Base-by-base conservation (phyloP, 2,113 vertebrate genomes). In the Falcunculus frontatus region DNA sequence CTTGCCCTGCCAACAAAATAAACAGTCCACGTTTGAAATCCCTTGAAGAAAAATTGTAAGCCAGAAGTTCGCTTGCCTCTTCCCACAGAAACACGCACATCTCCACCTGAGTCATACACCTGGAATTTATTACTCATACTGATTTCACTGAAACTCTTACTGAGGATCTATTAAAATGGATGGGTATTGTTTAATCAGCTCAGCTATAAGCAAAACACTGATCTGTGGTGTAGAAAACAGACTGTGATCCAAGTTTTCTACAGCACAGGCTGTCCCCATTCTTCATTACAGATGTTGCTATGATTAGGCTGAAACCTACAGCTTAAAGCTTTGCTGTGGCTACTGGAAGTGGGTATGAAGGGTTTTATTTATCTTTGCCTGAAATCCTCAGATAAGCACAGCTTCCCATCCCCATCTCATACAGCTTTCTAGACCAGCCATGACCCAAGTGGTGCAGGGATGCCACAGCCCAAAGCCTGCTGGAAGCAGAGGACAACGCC, bases 371-470 rank as follows among this genome's bases (percentile, higher is more conserved):
- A 11, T 7, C 6, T 59, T 60, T 44, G 62, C 8, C 13, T 33
- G 21, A 37, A 21, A 49, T 18, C 9, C n/a, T 44, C 27, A n/a
- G 46, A 4, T 3, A 52, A 32, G 5, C 27, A n/a, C 35, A 52
- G 20, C 21, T 39, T 69, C 44, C 35, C 41, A 39, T 9, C 9
- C 57, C 35, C 0, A 0, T 47, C 42, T 33, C 7, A 6, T 6
- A 26, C 29, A 70, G 22, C 29, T 13, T 85, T 29, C 17, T 26
- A 18, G 22, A 53, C 6, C 57, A 74, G 47, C 26, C 21, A 10
- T 3, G 32, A 20, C 13, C 19, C 2, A 2, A 33, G 56, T 0
- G 1, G 21, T 14, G 30, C 3, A 7, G 44, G n/a, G n/a, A 18
- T 44, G 27, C 7, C 55, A 29, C 19, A 47, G 16, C 42, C 32